Conservation (phyloP, 1,140 invertebrate species). For the Microplitis mediator region DNA sequence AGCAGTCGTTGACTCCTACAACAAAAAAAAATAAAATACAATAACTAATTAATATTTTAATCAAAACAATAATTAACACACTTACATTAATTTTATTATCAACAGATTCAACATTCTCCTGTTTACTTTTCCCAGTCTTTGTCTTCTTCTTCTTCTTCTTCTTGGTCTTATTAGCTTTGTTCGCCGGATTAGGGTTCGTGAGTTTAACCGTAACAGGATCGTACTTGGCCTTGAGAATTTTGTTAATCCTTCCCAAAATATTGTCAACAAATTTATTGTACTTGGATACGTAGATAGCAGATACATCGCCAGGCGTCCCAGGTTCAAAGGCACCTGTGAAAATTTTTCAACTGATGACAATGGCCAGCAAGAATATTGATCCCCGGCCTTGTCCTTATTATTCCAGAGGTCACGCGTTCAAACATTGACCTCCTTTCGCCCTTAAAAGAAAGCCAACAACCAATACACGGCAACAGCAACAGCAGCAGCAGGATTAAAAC, state of each 20-base stretch:
- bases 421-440: conserved; percentile 31
- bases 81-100: neutral
- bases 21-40: too few species aligned
- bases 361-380: neutral
- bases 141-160: conserved; percentile 41
- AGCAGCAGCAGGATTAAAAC: too few species aligned
- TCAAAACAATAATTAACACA: neutral
- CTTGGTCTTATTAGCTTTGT: conserved; percentile 54
- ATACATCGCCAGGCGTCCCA: conserved; percentile 59
- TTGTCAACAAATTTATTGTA: conserved; percentile 84
- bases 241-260: conserved; percentile 78
- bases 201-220: conserved; percentile 82
- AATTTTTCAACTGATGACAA: conserved; percentile 6
- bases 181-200: conserved; percentile 63
- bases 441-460: conserved; percentile 39
- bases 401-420: conserved; percentile 27
- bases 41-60: too few species aligned
- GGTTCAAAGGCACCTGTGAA: conserved; percentile 54
- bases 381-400: conserved; percentile 37
- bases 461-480: neutral
- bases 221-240: conserved; percentile 75
- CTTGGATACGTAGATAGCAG: conserved; percentile 75
- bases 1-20: too few species aligned
- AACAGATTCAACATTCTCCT: neutral
- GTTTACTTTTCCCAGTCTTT: conserved; percentile 33